These are phyloP conservation scores for Sthenelais limicola DNA, from an alignment of 2,888 invertebrate genomes.

Conservation along the genomic window DNA sequence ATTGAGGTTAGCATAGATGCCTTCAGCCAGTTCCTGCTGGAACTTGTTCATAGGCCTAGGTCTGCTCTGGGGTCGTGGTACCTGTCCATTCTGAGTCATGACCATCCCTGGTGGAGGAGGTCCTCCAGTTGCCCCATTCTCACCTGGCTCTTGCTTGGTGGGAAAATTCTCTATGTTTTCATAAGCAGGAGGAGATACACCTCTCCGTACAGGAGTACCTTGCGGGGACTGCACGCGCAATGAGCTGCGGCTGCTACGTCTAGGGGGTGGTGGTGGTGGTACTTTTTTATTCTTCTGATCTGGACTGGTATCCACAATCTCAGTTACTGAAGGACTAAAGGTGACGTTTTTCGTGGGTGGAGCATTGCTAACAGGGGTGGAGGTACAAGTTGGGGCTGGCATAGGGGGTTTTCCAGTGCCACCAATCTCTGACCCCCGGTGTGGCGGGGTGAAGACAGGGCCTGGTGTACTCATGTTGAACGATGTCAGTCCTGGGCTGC, in stretches of 20 bases:
- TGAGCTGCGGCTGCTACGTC: constrained; percentile 35
- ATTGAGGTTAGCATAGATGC: constrained; percentile 58
- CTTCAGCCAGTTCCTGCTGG: constrained; percentile 58
- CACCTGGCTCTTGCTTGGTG: constrained; percentile 3
- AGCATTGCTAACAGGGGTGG: constrained; percentile 16
- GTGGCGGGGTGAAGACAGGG: neutral
- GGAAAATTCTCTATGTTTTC: constrained; percentile 41
- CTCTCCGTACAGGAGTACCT: constrained; percentile 34
- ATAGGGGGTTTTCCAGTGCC: constrained; percentile 20
- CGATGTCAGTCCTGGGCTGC: constrained; percentile 9
- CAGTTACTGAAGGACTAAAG: constrained; percentile 41
- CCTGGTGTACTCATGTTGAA: neutral
- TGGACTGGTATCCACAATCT: constrained; percentile 42
- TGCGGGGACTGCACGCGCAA: constrained; percentile 40
- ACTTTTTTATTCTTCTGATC: constrained; percentile 55
- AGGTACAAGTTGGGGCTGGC: constrained; percentile 32
- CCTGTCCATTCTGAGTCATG: neutral
- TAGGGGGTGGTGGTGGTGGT: constrained; percentile 69
- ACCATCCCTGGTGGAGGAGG: constrained; percentile 4
- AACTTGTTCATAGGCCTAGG: constrained; percentile 54
- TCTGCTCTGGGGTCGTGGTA: neutral
- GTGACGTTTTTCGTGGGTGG: constrained; percentile 38
- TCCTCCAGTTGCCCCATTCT: neutral
- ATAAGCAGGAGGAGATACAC: constrained; percentile 34
- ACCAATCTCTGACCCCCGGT: neutral